A percentile compares a stretch with the other conserved stretches of the same genome.
Conservation (phyloP, 2,113 vertebrate genomes). For the Pygathrix nemaeus region DNA sequence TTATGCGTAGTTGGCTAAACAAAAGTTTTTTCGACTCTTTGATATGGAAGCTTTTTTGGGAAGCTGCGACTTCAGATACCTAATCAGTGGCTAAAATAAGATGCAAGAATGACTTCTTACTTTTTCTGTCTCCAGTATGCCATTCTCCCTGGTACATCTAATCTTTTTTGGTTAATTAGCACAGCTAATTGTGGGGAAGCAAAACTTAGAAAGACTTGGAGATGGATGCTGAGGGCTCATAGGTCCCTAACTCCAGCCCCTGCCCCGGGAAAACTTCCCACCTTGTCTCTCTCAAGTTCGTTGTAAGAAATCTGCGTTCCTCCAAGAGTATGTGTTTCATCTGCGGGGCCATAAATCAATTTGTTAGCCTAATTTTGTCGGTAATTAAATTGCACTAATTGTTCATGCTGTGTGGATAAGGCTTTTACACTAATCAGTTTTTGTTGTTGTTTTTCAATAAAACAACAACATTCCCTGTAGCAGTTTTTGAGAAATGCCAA, state of each 20-base stretch:
- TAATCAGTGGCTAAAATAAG: not conserved
- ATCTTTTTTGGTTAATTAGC: conserved; percentile 58
- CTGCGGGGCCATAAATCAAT: conserved; percentile 33
- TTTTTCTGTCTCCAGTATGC: not conserved
- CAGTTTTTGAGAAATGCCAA: not conserved
- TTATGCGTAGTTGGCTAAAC: not conserved
- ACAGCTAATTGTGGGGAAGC: conserved; percentile 27
- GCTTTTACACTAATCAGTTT: not conserved
- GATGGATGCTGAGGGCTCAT: no score
- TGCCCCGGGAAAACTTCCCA: not conserved
- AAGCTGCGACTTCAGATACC: not conserved
- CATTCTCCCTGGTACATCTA: not conserved
- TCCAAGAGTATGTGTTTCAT: conserved; percentile 14
- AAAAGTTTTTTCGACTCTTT: not conserved
- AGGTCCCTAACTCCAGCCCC: not conserved
- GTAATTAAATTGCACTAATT: conserved; percentile 69
- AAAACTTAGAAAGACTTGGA: not conserved
- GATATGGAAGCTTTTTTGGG: not conserved
- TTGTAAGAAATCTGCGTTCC: not conserved
- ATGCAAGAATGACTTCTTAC: not conserved
- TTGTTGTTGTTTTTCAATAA: not conserved
- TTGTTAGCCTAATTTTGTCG: conserved; percentile 14
- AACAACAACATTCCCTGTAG: not conserved
- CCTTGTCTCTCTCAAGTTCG: not conserved
- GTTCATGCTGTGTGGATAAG: not conserved